Evolutionary conservation across 2,113 vertebrate species (phyloP).

Genomic region (Orientallactaga bullata): DNA sequence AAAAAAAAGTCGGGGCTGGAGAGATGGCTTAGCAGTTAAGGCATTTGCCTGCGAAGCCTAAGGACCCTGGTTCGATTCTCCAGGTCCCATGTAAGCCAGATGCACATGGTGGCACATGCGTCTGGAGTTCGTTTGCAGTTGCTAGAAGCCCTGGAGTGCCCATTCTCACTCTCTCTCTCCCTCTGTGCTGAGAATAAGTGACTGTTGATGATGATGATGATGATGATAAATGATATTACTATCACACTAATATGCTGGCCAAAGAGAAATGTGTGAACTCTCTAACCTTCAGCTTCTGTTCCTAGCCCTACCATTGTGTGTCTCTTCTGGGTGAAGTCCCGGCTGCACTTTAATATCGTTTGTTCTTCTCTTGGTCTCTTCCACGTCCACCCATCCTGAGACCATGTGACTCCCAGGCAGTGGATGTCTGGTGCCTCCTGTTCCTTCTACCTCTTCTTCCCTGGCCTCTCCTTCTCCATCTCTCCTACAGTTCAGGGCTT

Average conservation of each 20-base stretch:
- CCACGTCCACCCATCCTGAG: constrained; percentile 57
- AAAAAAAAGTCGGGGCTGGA: too few species aligned
- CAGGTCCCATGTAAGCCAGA: too few species aligned
- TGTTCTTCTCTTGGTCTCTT: background rate
- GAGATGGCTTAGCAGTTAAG: too few species aligned
- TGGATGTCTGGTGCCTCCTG: constrained; percentile 66
- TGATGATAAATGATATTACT: background rate
- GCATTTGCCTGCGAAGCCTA: too few species aligned
- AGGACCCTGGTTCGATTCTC: too few species aligned
- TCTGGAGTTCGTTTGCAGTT: too few species aligned
- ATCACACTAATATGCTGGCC: background rate
- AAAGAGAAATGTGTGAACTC: background rate
- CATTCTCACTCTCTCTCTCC: too few species aligned
- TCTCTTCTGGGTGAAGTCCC: background rate
- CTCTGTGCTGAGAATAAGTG: too few species aligned
- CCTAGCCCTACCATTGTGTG: background rate
- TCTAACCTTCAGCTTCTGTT: background rate
- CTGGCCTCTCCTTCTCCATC: constrained; percentile 74
- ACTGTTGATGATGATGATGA: too few species aligned
- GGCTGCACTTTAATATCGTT: background rate
- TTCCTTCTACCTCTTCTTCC: constrained; percentile 72
- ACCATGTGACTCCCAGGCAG: constrained; percentile 72
- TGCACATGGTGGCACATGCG: too few species aligned
- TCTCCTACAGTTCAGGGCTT: constrained; percentile 70
- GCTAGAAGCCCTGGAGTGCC: too few species aligned